phyloP scores from a whole-genome alignment of 1,140 invertebrate species.

The Trissolcus basalis region DNA sequence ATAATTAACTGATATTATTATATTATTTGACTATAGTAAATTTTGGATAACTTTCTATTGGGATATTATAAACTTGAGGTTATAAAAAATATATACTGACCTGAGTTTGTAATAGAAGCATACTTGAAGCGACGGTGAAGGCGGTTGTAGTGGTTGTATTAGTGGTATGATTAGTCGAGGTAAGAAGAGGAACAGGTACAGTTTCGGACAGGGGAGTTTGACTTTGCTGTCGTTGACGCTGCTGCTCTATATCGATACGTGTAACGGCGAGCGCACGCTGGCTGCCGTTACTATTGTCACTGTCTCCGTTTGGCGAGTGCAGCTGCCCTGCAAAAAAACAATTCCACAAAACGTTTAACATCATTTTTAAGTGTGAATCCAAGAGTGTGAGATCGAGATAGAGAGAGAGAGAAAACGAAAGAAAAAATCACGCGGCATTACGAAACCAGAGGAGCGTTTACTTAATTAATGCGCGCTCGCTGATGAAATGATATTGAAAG shows the following conservation, averaged over 20 bases:
- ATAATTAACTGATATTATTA: no score
- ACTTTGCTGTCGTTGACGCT: slow-evolving; percentile 64
- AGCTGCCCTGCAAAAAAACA: slow-evolving; percentile 65
- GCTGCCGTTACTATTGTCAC: slow-evolving; percentile 70
- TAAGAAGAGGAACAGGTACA: slow-evolving; percentile 63
- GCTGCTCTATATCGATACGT: slow-evolving; percentile 66
- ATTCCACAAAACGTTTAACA: neutral
- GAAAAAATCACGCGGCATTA: no score
- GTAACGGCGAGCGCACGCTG: slow-evolving; percentile 66
- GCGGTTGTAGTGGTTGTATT: slow-evolving; percentile 73
- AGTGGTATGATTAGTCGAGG: slow-evolving; percentile 72
- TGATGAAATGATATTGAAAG: neutral
- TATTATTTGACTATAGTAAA: no score
- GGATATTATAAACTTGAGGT: no score
- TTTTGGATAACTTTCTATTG: no score
- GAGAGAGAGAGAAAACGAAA: no score
- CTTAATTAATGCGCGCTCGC: no score
- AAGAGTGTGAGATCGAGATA: no score
- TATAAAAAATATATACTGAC: slow-evolving; percentile 64
- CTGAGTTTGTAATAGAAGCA: slow-evolving; percentile 81
- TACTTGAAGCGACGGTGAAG: slow-evolving; percentile 79
- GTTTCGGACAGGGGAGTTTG: slow-evolving; percentile 58
- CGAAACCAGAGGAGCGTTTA: no score
- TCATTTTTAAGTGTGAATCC: neutral
- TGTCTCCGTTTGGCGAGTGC: slow-evolving; percentile 70